Evolutionary conservation across 2,113 vertebrate species (phyloP).

Genomic region (Saccopteryx bilineata): DNA sequence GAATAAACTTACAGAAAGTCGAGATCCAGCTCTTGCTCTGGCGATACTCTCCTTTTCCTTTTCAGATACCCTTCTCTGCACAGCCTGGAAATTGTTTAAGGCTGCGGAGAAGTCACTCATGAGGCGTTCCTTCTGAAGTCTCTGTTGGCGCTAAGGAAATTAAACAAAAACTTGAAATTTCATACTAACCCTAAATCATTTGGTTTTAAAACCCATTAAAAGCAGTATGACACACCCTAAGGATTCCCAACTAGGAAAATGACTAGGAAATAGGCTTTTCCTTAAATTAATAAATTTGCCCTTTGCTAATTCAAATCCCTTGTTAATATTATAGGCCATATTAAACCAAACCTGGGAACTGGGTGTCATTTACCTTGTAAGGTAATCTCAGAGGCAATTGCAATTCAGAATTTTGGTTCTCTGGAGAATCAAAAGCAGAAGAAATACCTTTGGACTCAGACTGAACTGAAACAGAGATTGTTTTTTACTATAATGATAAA

Average conservation of each 20-base stretch:
- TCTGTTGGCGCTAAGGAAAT: slow-evolving; percentile 94
- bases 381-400: slow-evolving; percentile 27
- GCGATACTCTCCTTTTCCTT: slow-evolving; percentile 96
- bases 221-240: slow-evolving; percentile 22
- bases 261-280: slow-evolving; percentile 18
- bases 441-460: neutral
- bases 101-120: slow-evolving; percentile 98
- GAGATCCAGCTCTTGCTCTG: slow-evolving; percentile 94
- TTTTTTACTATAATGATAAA: neutral
- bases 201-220: slow-evolving; percentile 59
- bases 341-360: slow-evolving; percentile 20
- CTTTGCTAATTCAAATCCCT: slow-evolving; percentile 32
- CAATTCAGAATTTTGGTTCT: slow-evolving; percentile 62
- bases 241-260: slow-evolving; percentile 58
- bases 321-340: neutral
- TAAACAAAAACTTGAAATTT: slow-evolving; percentile 69
- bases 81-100: slow-evolving; percentile 95
- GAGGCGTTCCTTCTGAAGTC: slow-evolving; percentile 96
- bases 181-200: neutral
- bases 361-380: neutral
- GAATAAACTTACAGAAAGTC: slow-evolving; percentile 91
- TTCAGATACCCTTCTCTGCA: slow-evolving; percentile 94
- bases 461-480: neutral
- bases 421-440: slow-evolving; percentile 57
- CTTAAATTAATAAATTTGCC: slow-evolving; percentile 36